Conservation (phyloP, 2,888 invertebrate genomes). For the Cerastis rubricosa region DNA sequence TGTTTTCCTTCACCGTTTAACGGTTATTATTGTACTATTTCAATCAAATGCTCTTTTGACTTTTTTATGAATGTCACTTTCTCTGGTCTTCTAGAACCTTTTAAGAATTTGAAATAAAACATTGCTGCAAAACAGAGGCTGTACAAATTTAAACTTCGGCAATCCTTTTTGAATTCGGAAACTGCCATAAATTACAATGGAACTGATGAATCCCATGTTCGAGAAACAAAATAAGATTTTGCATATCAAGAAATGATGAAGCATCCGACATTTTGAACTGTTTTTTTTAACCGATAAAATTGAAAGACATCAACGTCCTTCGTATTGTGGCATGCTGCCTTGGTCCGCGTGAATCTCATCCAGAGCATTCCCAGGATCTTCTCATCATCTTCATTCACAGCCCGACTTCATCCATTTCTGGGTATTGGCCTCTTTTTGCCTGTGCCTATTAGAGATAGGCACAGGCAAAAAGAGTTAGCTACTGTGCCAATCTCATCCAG, state of each 20-base stretch:
- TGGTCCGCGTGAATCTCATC: background rate
- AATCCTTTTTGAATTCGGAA: conserved; percentile 1
- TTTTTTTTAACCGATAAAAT: background rate
- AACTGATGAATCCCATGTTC: no score
- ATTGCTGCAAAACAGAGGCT: background rate
- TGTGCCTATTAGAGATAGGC: no score
- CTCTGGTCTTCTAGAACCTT: no score
- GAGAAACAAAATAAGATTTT: background rate
- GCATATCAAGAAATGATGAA: no score
- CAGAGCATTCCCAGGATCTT: background rate
- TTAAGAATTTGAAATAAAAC: background rate
- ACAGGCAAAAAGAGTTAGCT: no score
- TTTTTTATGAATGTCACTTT: no score
- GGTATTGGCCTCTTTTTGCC: background rate
- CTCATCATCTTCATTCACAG: background rate
- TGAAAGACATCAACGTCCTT: background rate
- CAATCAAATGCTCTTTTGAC: no score
- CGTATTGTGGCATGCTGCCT: background rate
- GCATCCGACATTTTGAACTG: background rate
- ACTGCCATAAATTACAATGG: no score
- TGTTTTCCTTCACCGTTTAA: no score
- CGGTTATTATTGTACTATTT: no score
- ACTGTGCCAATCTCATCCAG: background rate
- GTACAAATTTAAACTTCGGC: background rate
- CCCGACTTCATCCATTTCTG: background rate